Conservation (phyloP, 2,888 invertebrate species). For the Apodemia mormo region DNA sequence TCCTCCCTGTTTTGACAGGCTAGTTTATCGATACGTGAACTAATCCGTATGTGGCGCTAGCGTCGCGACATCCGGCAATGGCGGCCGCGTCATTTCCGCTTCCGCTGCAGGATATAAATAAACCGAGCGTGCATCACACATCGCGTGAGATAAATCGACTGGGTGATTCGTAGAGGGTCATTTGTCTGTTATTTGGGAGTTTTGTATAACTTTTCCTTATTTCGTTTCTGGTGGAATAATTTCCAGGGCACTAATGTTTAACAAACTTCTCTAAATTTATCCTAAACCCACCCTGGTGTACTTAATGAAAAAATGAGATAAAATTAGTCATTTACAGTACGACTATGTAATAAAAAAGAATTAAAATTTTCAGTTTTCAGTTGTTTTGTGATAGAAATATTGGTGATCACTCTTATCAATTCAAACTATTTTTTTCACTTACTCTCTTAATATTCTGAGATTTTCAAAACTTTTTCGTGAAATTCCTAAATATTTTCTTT, state of each 20-base stretch:
- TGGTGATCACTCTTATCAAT: no score
- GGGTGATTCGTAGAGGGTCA: conserved; percentile 61
- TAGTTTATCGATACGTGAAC: conserved; percentile 39
- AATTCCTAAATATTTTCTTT: no score
- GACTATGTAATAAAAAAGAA: no score
- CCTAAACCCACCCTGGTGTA: no score
- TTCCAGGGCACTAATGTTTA: neutral
- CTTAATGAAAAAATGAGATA: no score
- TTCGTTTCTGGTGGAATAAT: neutral
- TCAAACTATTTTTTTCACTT: no score
- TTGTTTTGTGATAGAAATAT: no score
- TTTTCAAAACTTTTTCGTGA: no score
- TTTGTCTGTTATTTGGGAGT: conserved; percentile 45
- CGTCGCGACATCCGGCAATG: conserved; percentile 62
- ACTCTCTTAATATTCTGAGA: no score
- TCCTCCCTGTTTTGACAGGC: conserved; percentile 29
- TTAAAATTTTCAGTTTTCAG: no score
- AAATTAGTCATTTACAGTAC: no score
- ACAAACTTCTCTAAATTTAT: no score
- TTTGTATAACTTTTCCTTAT: conserved; percentile 23
- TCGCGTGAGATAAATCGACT: conserved; percentile 68
- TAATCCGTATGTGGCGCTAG: conserved; percentile 47
- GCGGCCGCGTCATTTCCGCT: conserved; percentile 59
- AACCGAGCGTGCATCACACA: conserved; percentile 67
- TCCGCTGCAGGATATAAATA: conserved; percentile 51